A percentile compares a stretch with the other conserved stretches of the same genome.
Conservation (phyloP, 1,140 invertebrate species). For the Elymnias hypermnestra region DNA sequence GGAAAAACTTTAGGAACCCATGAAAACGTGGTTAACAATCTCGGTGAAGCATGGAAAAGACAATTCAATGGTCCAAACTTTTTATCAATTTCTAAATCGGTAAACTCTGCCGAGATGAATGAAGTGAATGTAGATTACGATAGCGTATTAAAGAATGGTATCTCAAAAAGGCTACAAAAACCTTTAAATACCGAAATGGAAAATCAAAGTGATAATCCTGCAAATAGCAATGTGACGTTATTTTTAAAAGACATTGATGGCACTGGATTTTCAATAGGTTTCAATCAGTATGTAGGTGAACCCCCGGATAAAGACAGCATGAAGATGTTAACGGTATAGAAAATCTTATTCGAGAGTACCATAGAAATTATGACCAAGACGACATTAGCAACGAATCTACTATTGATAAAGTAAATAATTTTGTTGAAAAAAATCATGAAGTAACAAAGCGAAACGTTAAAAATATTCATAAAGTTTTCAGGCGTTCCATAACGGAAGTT, state of each 20-base stretch:
- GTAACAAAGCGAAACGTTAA: slow-evolving; percentile 25
- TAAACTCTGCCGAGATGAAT: slow-evolving; percentile 51
- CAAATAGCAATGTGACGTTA: slow-evolving; percentile 41
- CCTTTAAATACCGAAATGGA: slow-evolving; percentile 36
- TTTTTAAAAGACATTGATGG: slow-evolving; percentile 55
- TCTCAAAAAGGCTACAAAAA: slow-evolving; percentile 50
- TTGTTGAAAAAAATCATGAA: slow-evolving; percentile 22
- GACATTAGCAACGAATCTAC: slow-evolving; percentile 8
- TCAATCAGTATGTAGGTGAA: slow-evolving; percentile 53
- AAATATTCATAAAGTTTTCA: slow-evolving; percentile 16
- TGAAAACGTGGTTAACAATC: slow-evolving; percentile 25
- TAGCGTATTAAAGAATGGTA: slow-evolving; percentile 36
- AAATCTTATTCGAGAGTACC: slow-evolving; percentile 47
- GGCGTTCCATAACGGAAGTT: not conserved
- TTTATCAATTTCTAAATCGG: slow-evolving; percentile 35
- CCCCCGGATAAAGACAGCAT: slow-evolving; percentile 51
- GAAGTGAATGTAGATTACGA: slow-evolving; percentile 42
- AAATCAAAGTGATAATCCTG: slow-evolving; percentile 18
- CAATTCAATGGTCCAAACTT: slow-evolving; percentile 30
- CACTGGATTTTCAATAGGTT: slow-evolving; percentile 55
- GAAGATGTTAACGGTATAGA: slow-evolving; percentile 53
- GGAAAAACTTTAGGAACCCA: slow-evolving; percentile 34
- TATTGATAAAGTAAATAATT: slow-evolving; percentile 2
- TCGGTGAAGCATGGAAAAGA: slow-evolving; percentile 36
- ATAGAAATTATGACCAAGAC: slow-evolving; percentile 24